A percentile compares a stretch with the other conserved stretches of the same genome.
These are phyloP conservation scores for Actinernus sp. DNA, from an alignment of 92 coral and sea anemone species.

Conservation along the genomic window DNA sequence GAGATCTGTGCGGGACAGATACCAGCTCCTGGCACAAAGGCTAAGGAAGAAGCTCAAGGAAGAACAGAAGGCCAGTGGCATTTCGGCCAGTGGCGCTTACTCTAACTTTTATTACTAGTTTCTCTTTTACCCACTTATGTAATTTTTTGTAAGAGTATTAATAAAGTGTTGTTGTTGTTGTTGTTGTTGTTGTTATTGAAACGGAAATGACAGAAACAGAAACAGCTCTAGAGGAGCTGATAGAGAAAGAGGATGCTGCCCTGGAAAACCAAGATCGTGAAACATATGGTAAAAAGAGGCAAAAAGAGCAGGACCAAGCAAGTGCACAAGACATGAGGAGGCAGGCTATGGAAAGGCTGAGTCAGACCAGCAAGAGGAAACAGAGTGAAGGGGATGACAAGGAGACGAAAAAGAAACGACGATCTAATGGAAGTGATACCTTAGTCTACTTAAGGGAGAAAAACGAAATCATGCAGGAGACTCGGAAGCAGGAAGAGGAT, in stretches of 20 bases:
- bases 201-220: too few relatives aligned
- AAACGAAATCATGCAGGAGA: constrained; percentile 13
- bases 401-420: constrained; percentile 12
- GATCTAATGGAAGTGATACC: constrained; percentile 37
- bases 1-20: constrained; percentile 57
- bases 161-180: too few relatives aligned
- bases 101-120: too few relatives aligned
- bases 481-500: too few relatives aligned
- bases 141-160: too few relatives aligned
- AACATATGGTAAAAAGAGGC: constrained; percentile 15
- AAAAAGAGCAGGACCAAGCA: constrained; percentile 5
- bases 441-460: constrained; percentile 19
- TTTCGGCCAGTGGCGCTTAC: too few relatives aligned
- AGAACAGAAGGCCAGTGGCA: constrained; percentile 40
- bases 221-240: too few relatives aligned
- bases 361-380: too few relatives aligned
- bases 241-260: too few relatives aligned
- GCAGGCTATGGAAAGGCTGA: constrained; percentile 27
- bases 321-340: constrained; percentile 30
- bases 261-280: constrained; percentile 14
- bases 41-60: constrained; percentile 39
- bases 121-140: too few relatives aligned
- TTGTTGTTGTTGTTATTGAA: too few relatives aligned
- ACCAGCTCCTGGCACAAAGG: constrained; percentile 23
- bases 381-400: constrained; percentile 17